phyloP scores from a whole-genome alignment of 2,113 vertebrate genomes.

The Myodes glareolus region DNA sequence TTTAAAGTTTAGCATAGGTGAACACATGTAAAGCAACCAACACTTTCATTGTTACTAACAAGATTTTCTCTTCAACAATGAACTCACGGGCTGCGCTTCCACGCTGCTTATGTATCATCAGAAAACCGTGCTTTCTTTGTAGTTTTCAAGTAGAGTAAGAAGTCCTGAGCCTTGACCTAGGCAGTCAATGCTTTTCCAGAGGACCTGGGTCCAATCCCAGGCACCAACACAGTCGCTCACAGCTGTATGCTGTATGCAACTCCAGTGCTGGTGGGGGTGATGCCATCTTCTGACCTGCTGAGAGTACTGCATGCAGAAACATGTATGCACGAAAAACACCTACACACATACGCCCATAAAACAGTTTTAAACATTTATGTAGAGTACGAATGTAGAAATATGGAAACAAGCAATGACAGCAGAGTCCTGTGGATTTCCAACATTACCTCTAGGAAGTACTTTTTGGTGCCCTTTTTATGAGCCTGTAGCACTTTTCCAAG shows the following conservation, averaged over 20 bases:
- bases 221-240: background rate
- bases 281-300: background rate
- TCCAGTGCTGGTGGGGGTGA: background rate
- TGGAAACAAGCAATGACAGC: background rate
- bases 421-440: background rate
- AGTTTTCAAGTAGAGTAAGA: background rate
- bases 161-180: background rate
- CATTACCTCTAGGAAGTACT: background rate
- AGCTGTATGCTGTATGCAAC: background rate
- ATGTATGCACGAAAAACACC: background rate
- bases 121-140: background rate
- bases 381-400: background rate
- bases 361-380: background rate
- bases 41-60: constrained; percentile 7
- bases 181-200: background rate
- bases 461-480: background rate
- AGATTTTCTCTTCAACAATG: background rate
- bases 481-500: background rate
- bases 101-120: background rate
- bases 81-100: background rate
- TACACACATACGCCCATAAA: background rate
- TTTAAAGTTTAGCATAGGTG: background rate
- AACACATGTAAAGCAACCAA: background rate
- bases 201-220: background rate
- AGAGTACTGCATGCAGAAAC: background rate